Evolutionary conservation across 2,888 invertebrate genomes (phyloP).

Genomic region (Linnaemya tessellans): DNA sequence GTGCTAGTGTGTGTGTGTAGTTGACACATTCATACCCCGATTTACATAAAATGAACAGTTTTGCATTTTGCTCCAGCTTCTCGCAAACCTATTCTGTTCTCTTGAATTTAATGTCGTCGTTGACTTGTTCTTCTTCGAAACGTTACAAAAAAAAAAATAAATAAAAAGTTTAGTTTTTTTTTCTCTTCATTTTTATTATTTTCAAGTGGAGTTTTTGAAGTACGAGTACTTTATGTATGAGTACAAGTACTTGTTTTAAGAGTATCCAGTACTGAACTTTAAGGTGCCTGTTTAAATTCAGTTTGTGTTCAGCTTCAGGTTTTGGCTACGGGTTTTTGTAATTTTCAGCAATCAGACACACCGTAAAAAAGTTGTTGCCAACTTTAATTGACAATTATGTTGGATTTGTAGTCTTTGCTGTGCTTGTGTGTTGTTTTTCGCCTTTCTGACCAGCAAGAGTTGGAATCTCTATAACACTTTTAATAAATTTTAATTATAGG

Average conservation of each 20-base stretch:
- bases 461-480: conserved; percentile 42
- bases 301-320: not conserved
- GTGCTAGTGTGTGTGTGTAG: conserved; percentile 22
- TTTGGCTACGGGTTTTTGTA: not conserved
- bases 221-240: conserved; percentile 56
- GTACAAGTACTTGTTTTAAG: conserved; percentile 46
- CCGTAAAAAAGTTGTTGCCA: conserved; percentile 30
- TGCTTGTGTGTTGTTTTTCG: not conserved
- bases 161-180: not conserved
- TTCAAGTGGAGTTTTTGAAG: conserved; percentile 50
- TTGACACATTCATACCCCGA: conserved; percentile 56
- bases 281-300: conserved; percentile 45
- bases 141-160: conserved; percentile 38
- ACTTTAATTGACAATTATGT: conserved; percentile 61
- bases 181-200: not conserved
- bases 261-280: conserved; percentile 41
- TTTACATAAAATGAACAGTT: conserved; percentile 42
- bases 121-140: conserved; percentile 25
- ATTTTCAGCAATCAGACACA: conserved; percentile 45
- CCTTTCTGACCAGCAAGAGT: conserved; percentile 30
- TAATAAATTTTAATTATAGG: conserved; percentile 46
- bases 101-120: conserved; percentile 26
- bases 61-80: conserved; percentile 13
- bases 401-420: conserved; percentile 16
- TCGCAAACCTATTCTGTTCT: conserved; percentile 3